A percentile compares a stretch with the other conserved stretches of the same genome.
phyloP scores from a whole-genome alignment of 2,888 invertebrate genomes.

The Pycnomerus fuliginosus region DNA sequence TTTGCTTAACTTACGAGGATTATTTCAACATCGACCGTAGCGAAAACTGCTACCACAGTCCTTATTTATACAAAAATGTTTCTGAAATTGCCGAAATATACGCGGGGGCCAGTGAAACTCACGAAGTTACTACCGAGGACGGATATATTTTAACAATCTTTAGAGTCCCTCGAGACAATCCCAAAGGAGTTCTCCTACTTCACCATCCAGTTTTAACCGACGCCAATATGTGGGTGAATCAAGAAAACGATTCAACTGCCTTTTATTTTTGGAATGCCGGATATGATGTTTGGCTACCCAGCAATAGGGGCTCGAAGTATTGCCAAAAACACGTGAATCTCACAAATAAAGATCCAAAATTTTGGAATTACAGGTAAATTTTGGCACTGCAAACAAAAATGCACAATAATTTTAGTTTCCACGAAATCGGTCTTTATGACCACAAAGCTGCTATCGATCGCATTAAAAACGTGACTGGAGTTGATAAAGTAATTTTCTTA shows the following conservation, averaged over 20 bases:
- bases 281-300: not conserved
- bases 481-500: not conserved
- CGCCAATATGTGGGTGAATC: slow-evolving; percentile 1
- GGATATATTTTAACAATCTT: not conserved
- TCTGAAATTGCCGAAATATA: not conserved
- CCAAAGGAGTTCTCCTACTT: not conserved
- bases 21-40: not conserved
- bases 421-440: slow-evolving; percentile 1
- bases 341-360: not conserved
- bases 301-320: not conserved
- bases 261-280: not conserved
- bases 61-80: not conserved
- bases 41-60: not conserved
- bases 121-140: not conserved
- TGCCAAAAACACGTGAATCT: not conserved
- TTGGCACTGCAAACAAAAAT: not conserved
- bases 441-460: not conserved
- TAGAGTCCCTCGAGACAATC: not conserved
- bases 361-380: not conserved
- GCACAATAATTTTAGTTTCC: slow-evolving; percentile 1
- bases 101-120: not conserved
- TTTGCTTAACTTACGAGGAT: not conserved
- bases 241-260: slow-evolving; percentile 1
- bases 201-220: not conserved
- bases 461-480: not conserved